phyloP scores from a whole-genome alignment of 2,888 invertebrate species.

The Augochlorella aurata region DNA sequence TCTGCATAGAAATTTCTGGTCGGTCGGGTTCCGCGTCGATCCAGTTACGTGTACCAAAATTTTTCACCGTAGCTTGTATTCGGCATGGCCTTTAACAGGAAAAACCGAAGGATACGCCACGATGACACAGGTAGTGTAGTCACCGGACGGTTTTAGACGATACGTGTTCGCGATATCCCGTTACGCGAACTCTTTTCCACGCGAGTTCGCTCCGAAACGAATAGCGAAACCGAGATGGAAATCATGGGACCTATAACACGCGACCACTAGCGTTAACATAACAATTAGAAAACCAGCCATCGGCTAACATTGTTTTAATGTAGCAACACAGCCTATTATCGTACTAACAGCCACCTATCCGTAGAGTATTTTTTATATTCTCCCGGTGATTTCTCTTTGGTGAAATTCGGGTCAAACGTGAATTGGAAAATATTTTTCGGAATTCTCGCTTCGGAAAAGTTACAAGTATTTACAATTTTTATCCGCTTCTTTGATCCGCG shows the following conservation, averaged over 20 bases:
- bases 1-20: too few relatives aligned
- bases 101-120: background rate
- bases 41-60: background rate
- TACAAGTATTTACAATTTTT: background rate
- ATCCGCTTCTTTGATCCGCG: too few relatives aligned
- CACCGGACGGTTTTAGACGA: slow-evolving; percentile 6
- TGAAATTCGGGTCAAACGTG: background rate
- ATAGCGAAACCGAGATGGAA: slow-evolving; percentile 10
- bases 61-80: background rate
- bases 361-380: background rate
- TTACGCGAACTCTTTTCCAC: slow-evolving; percentile 5
- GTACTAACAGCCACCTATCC: background rate
- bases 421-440: background rate
- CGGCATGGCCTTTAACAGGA: background rate
- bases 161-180: slow-evolving; percentile 8
- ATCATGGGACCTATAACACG: background rate
- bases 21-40: background rate
- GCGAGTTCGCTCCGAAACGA: slow-evolving; percentile 8
- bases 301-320: background rate
- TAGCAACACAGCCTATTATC: background rate
- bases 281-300: background rate
- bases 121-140: slow-evolving; percentile 4
- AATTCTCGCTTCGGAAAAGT: background rate
- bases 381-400: background rate
- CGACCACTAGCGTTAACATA: background rate